Evolutionary conservation across 1,140 invertebrate genomes (phyloP).

Genomic region (Lepidurus arcticus): DNA sequence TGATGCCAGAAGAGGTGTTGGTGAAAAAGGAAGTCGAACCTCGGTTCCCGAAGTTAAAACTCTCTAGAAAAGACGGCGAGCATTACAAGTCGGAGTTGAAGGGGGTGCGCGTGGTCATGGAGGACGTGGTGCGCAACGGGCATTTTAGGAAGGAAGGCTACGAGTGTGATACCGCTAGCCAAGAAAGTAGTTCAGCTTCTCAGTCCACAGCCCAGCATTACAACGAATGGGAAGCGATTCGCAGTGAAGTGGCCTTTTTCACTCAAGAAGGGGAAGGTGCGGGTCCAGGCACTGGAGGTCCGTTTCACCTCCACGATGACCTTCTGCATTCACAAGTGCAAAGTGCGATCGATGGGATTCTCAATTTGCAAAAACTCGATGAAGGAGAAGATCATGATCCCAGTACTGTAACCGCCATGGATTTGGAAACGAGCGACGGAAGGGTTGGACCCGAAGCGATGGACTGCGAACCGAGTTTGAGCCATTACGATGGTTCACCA

Average conservation of each 20-base stretch:
- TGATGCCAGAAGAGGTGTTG: background rate
- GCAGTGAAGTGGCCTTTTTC: conserved; percentile 57
- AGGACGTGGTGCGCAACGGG: conserved; percentile 37
- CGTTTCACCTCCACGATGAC: conserved; percentile 46
- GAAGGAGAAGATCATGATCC: conserved; percentile 33
- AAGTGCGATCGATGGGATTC: conserved; percentile 68
- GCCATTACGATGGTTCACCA: conserved; percentile 13
- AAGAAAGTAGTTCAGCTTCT: background rate
- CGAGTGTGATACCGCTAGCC: background rate
- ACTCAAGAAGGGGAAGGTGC: conserved; percentile 37
- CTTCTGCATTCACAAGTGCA: conserved; percentile 69
- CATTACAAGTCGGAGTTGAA: conserved; percentile 35
- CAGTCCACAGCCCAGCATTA: conserved; percentile 45
- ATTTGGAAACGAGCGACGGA: conserved; percentile 11
- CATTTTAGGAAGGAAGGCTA: conserved; percentile 2
- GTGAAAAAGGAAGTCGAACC: conserved; percentile 1
- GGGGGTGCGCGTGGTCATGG: conserved; percentile 38
- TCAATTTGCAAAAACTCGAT: conserved; percentile 58
- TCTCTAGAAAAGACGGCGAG: conserved; percentile 31
- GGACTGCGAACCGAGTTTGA: conserved; percentile 30
- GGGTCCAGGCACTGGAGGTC: conserved; percentile 17
- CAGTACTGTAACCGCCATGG: background rate
- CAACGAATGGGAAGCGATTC: conserved; percentile 63
- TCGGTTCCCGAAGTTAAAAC: conserved; percentile 26
- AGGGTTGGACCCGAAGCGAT: conserved; percentile 15